Conservation (phyloP, 2,113 vertebrate species). For the Oreochromis tanganicae region DNA sequence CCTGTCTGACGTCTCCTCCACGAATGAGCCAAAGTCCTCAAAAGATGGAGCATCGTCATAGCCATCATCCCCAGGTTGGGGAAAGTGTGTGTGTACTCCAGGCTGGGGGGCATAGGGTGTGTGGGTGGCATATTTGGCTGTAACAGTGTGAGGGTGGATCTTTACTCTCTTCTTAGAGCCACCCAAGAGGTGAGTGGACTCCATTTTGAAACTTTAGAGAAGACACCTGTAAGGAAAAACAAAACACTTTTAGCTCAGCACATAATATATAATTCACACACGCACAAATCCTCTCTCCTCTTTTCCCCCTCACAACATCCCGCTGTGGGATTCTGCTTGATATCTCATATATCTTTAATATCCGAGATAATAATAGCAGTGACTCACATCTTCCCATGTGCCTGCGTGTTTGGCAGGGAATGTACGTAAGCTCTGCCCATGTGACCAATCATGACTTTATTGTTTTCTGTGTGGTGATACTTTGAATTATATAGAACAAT, state of each 20-base stretch:
- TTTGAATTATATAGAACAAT: not conserved
- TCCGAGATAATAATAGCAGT: slow-evolving; percentile 45
- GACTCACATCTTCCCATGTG: slow-evolving; percentile 26
- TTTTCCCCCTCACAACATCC: not conserved
- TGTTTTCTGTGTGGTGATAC: not conserved
- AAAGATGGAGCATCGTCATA: slow-evolving; percentile 80
- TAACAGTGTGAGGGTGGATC: slow-evolving; percentile 92
- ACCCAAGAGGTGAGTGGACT: slow-evolving; percentile 76
- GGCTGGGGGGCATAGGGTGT: slow-evolving; percentile 58
- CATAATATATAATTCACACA: not conserved
- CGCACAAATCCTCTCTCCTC: not conserved
- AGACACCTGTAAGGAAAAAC: slow-evolving; percentile 42
- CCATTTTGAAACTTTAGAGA: slow-evolving; percentile 71
- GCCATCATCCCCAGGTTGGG: slow-evolving; percentile 85
- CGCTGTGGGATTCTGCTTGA: not conserved
- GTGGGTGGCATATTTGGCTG: slow-evolving; percentile 85
- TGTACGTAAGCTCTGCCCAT: not conserved
- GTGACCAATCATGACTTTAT: not conserved
- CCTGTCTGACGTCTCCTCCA: slow-evolving; percentile 85
- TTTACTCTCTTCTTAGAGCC: slow-evolving; percentile 88
- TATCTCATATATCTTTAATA: slow-evolving; percentile 58
- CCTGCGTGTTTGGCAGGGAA: not conserved
- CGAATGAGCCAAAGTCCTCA: slow-evolving; percentile 81
- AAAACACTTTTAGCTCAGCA: not conserved
- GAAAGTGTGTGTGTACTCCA: slow-evolving; percentile 79